Conservation (phyloP, 2,888 invertebrate species). For the Auanema sp. region DNA sequence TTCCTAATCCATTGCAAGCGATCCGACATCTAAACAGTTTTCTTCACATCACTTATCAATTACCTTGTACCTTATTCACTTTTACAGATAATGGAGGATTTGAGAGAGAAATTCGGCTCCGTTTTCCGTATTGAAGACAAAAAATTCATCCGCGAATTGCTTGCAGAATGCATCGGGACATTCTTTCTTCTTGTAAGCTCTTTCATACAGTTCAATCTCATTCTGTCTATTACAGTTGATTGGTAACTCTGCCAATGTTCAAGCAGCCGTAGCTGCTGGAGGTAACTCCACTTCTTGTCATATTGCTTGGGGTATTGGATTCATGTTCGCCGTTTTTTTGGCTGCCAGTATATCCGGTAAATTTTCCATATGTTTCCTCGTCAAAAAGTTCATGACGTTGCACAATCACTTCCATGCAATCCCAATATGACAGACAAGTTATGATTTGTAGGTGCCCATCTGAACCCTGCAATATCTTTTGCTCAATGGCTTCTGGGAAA, state of each 20-base stretch:
- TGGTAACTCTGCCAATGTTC: conserved; percentile 60
- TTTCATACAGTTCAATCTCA: conserved; percentile 9
- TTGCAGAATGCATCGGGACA: conserved; percentile 60
- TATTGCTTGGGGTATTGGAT: conserved; percentile 62
- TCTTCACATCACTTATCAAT: too few species aligned
- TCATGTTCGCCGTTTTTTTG: conserved; percentile 60
- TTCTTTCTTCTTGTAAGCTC: conserved; percentile 53
- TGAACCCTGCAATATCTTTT: conserved; percentile 59
- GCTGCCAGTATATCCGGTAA: conserved; percentile 56
- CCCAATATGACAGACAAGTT: conserved; percentile 13
- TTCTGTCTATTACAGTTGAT: conserved; percentile 41
- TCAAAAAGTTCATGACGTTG: not conserved
- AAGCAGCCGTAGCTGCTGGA: conserved; percentile 44
- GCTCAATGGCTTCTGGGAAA: conserved; percentile 52
- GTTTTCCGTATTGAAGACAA: conserved; percentile 44
- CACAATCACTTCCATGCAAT: not conserved
- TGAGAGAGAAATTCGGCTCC: conserved; percentile 39
- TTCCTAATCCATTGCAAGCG: too few species aligned
- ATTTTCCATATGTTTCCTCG: not conserved
- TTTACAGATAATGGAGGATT: conserved; percentile 18
- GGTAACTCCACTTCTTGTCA: conserved; percentile 47
- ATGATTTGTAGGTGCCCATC: conserved; percentile 44
- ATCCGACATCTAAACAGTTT: too few species aligned
- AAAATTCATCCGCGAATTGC: conserved; percentile 41
- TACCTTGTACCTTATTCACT: too few species aligned